These are phyloP conservation scores for Ceramica pisi DNA, from an alignment of 2,888 invertebrate species.

Conservation along the genomic window DNA sequence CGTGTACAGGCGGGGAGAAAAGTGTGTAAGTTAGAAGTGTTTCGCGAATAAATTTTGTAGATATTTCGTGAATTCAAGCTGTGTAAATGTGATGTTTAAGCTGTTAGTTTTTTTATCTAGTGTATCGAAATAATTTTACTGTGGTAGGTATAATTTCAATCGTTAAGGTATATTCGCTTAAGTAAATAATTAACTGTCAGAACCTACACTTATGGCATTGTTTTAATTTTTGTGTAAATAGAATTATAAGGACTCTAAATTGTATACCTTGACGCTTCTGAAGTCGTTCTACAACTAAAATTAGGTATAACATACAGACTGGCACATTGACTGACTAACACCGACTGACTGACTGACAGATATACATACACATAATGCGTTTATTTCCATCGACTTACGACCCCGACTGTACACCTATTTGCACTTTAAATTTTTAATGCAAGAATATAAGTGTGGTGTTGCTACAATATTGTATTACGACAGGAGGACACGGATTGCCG, in stretches of 20 bases:
- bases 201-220: background rate
- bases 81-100: background rate
- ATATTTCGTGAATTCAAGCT: background rate
- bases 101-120: background rate
- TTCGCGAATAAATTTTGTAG: background rate
- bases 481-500: background rate
- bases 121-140: background rate
- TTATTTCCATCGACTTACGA: background rate
- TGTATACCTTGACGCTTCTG: background rate
- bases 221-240: background rate
- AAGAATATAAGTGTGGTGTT: conserved; percentile 32
- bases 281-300: background rate
- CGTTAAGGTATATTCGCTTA: background rate
- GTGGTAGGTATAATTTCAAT: background rate
- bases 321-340: no score
- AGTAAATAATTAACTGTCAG: no score
- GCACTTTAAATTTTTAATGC: conserved; percentile 48
- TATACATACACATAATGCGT: background rate
- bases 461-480: conserved; percentile 28
- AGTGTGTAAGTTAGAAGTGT: conserved; percentile 1
- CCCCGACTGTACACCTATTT: conserved; percentile 14
- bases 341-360: no score
- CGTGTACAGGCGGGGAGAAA: background rate
- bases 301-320: background rate
- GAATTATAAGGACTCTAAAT: background rate